Percentiles rank a stretch among this genome's conserved stretches.
phyloP scores from a whole-genome alignment of 2,113 vertebrate species.

The Psettodes erumei region DNA sequence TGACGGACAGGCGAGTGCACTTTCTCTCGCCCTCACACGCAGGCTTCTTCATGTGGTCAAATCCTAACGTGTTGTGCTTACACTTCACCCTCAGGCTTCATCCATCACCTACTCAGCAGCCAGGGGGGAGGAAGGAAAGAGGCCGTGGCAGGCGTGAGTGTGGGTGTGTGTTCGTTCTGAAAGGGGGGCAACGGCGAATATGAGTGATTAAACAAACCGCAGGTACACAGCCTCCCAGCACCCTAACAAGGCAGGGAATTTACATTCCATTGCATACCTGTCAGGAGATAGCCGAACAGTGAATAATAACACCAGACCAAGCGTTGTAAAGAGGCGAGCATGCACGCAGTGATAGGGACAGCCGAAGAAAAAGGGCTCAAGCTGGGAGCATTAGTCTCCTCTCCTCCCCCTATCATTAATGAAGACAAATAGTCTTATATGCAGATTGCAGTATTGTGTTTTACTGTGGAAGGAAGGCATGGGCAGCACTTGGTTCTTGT shows the following conservation, averaged over 20 bases:
- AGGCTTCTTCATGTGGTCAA: slow-evolving; percentile 48
- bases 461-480: slow-evolving; percentile 24
- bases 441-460: slow-evolving; percentile 54
- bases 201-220: slow-evolving; percentile 78
- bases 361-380: slow-evolving; percentile 33
- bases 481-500: slow-evolving; percentile 20
- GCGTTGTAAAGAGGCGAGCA: slow-evolving; percentile 47
- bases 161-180: not conserved
- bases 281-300: slow-evolving; percentile 70
- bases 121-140: slow-evolving; percentile 34
- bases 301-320: slow-evolving; percentile 69
- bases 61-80: slow-evolving; percentile 62
- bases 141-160: slow-evolving; percentile 22
- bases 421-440: slow-evolving; percentile 71
- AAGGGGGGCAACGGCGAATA: slow-evolving; percentile 20
- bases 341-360: slow-evolving; percentile 48
- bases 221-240: slow-evolving; percentile 69
- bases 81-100: slow-evolving; percentile 58
- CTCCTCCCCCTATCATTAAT: slow-evolving; percentile 63
- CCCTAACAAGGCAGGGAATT: slow-evolving; percentile 78
- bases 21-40: slow-evolving; percentile 2
- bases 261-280: slow-evolving; percentile 77
- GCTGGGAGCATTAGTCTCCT: slow-evolving; percentile 38
- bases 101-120: slow-evolving; percentile 69
- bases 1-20: slow-evolving; percentile 24